A percentile compares a stretch with the other conserved stretches of the same genome.
Evolutionary conservation across 2,888 invertebrate species (phyloP).

Genomic region (Amorpha juglandis): DNA sequence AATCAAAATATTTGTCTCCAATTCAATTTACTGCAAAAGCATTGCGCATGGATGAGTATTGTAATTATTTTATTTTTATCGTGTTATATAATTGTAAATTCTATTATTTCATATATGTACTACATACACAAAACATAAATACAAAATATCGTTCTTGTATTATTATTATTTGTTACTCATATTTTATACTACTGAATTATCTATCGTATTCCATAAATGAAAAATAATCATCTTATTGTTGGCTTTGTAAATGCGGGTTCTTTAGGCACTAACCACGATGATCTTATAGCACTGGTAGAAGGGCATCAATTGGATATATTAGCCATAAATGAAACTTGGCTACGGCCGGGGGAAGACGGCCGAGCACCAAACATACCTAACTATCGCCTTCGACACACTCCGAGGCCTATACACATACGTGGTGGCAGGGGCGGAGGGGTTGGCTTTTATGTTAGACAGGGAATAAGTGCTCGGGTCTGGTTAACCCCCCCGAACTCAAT

Average conservation of each 20-base stretch:
- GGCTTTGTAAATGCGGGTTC: background rate
- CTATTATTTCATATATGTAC: too few species aligned
- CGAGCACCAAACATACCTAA: background rate
- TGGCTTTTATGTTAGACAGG: background rate
- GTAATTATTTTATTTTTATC: too few species aligned
- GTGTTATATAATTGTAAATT: too few species aligned
- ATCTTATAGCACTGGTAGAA: background rate
- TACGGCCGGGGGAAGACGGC: background rate
- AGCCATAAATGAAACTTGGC: background rate
- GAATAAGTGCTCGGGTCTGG: background rate
- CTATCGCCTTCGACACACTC: background rate
- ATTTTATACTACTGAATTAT: background rate
- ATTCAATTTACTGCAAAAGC: background rate
- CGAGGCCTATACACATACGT: background rate
- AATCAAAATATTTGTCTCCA: background rate
- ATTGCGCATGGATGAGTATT: too few species aligned
- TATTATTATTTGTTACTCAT: too few species aligned
- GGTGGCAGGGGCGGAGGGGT: slow-evolving; percentile 6
- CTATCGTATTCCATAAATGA: background rate
- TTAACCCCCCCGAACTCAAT: background rate
- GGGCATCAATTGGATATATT: background rate
- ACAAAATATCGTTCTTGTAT: too few species aligned
- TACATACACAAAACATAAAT: too few species aligned
- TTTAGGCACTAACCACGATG: background rate
- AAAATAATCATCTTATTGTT: background rate